Evolutionary conservation across 1,140 invertebrate genomes (phyloP), one percentile per base, ranked within the genome.

Genomic region (Drosophila lacertosa): DNA sequence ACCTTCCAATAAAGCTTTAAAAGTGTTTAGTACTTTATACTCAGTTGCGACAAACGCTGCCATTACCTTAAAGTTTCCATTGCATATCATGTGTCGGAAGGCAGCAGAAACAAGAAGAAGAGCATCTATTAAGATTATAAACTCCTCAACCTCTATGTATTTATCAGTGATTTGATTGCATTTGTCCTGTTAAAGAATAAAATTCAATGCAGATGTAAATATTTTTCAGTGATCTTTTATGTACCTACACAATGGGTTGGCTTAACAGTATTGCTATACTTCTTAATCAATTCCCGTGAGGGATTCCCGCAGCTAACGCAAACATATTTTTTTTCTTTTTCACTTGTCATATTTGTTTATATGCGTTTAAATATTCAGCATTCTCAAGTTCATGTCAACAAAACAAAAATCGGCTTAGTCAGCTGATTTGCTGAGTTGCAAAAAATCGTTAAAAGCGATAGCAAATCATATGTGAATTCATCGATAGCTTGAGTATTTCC

Each of bases 131-230:
- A 97, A 93, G 0, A 97, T 94, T 69, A 97, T 95, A 4, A 97
- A 94, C 18, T 94, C 93, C 88, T 98, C 97, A 92, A 96, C 97
- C 91, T 98, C 97, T 57, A 97, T 95, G 75, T 98, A 98, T 89
- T 97, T 97, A 81, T 98, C 97, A 11, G 96, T 95, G 18, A 95
- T 89, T 62, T 93, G 91, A 10, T 94, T 93, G 80, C 97, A 98
- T 54, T 93, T 92, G 18, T 93, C 93, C 96, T 97, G 89, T 86
- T 3, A 15, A 45, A 42, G 6, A 1, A 53, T 10, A 29, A 16
- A 3, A 33, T n/a, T 11, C 24, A 15, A 2, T 10, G 18, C 5
- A 29, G 9, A n/a, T 37, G 3, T 4, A 24, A 26, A 44, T 9
- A 4, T 10, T 6, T 15, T 42, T 10, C 13, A 0, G 10, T 15